Evolutionary conservation across 1,140 invertebrate genomes (phyloP).

Genomic region (Aphidius gifuensis): DNA sequence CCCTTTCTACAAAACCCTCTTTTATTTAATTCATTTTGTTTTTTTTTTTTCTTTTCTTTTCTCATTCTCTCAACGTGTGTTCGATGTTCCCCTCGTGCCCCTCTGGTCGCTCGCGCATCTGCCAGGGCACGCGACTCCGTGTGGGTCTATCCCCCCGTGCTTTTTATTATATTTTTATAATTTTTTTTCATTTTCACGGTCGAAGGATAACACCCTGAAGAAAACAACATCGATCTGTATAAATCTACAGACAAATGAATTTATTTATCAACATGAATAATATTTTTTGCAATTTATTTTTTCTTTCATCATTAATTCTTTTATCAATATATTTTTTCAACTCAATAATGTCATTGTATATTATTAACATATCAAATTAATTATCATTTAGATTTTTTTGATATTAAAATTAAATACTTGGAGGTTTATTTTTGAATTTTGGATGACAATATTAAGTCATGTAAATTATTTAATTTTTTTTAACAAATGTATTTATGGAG

Average conservation of each 20-base stretch:
- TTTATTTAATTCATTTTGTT: conserved; percentile 19
- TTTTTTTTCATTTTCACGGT: background rate
- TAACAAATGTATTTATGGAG: too few relatives aligned
- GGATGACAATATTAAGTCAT: too few relatives aligned
- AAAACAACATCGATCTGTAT: conserved; percentile 31
- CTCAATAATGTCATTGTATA: too few relatives aligned
- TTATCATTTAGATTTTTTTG: too few relatives aligned
- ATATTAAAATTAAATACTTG: too few relatives aligned
- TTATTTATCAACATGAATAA: conserved; percentile 3
- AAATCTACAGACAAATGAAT: background rate
- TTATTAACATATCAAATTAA: too few relatives aligned
- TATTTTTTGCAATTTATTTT: too few relatives aligned
- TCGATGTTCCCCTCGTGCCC: conserved; percentile 23
- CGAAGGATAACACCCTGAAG: conserved; percentile 39
- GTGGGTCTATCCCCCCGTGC: conserved; percentile 10
- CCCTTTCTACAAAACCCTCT: conserved; percentile 14
- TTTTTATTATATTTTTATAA: conserved; percentile 16
- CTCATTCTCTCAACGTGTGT: conserved; percentile 31
- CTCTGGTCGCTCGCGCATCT: conserved; percentile 38
- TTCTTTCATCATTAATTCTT: too few relatives aligned
- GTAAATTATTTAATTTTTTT: too few relatives aligned
- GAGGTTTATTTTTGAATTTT: too few relatives aligned
- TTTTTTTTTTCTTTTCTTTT: conserved; percentile 21
- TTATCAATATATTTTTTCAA: too few relatives aligned
- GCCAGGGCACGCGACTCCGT: conserved; percentile 46